Evolutionary conservation across 2,113 vertebrate genomes (phyloP), one percentile per base, ranked within the genome.

Genomic region (Mus spicilegus): DNA sequence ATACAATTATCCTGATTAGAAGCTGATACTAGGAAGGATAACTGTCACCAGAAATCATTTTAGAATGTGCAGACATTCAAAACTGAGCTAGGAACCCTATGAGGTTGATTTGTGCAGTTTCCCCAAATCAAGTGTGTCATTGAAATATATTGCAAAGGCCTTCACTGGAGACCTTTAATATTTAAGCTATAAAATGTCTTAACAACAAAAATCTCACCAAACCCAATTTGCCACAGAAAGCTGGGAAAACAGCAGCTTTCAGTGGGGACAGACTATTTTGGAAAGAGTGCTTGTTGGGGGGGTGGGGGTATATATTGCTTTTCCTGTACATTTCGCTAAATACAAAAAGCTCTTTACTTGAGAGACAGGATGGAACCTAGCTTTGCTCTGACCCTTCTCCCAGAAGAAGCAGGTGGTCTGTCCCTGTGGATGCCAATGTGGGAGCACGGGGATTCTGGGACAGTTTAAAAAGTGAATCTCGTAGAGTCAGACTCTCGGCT

Each of bases 81-180:
- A 98, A 98, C 97, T 22, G 36, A 98, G 96, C 87, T 97, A 98
- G 91, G 86, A 94, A 97, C 77, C 97, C 85, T 46, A 96, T 78
- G 96, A 98, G 94, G 93, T 98, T 98, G 95, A 98, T 97, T 85
- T 96, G 87, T 98, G 96, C 86, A 97, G 93, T 96, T 98, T 85
- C 93, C 97, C 97, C 92, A 95, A 98, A 98, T 96, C 95, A 97
- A 97, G 95, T 97, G 93, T 91, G 82, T 96, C 95, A 98, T 96
- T 95, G 98, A 97, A 98, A 98, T 96, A 96, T 72, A 97, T 93
- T 96, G 97, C 95, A 97, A 97, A 98, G 97, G 93, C 96, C 93
- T 93, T 95, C 97, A 92, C 92, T 30, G 94, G 96, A 98, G 93
- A 98, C 92, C 87, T 97, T 97, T 97, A 94, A 75, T 96, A 96